These are phyloP conservation scores for Ceyx melanurus DNA, from an alignment of 2,113 vertebrate genomes.

Conservation along the genomic window DNA sequence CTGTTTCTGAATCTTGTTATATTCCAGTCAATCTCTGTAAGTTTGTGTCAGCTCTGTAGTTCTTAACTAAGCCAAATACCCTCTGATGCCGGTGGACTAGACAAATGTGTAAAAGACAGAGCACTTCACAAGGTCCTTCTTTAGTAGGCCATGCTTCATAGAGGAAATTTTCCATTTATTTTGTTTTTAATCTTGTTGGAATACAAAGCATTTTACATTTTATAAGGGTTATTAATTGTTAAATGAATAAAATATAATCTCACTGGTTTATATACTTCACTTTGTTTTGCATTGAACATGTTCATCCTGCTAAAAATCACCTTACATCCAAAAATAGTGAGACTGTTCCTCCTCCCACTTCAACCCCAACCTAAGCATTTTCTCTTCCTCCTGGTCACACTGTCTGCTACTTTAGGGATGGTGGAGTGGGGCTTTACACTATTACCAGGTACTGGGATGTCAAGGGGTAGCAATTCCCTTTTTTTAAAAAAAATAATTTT, in stretches of 20 bases:
- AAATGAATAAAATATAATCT: background rate
- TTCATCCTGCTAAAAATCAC: conserved; percentile 83
- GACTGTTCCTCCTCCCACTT: conserved; percentile 88
- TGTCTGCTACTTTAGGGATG: conserved; percentile 97
- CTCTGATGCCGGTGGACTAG: background rate
- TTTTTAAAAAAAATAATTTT: too few relatives aligned
- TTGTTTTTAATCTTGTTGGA: background rate
- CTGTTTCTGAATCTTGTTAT: background rate
- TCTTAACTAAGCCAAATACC: background rate
- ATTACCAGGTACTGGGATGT: too few relatives aligned
- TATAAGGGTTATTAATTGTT: background rate
- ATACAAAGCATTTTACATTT: background rate
- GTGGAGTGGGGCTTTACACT: conserved; percentile 91
- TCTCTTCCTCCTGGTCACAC: conserved; percentile 93
- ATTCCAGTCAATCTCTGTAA: background rate
- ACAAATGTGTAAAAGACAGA: background rate
- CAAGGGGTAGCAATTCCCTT: too few relatives aligned
- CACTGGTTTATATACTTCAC: background rate
- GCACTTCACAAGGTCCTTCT: background rate
- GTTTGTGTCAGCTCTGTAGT: background rate
- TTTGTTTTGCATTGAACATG: conserved; percentile 69
- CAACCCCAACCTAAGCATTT: conserved; percentile 89
- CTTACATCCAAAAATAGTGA: conserved; percentile 95
- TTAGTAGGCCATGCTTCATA: background rate
- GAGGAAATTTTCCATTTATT: background rate